Percentiles rank a stretch among this genome's conserved stretches.
phyloP scores from a whole-genome alignment of 1,140 invertebrate species.

The fruit fly (Drosophila melanogaster) region Release_6_plus_ISO1_MT NT_037436.4:5321501-5322000 shows the following conservation, averaged over 20 bases:
- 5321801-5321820: conserved; percentile 41
- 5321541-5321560: background rate
- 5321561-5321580: conserved; percentile 24
- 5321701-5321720: conserved; percentile 28
- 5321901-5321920: conserved; percentile 30
- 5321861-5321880: conserved; percentile 49
- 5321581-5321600: conserved; percentile 16
- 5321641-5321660: background rate
- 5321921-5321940: conserved; percentile 62
- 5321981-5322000: conserved; percentile 15
- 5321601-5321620: conserved; percentile 59
- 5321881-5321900: conserved; percentile 66
- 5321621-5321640: conserved; percentile 54
- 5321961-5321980: conserved; percentile 39
- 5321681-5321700: conserved; percentile 54
- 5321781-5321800: background rate
- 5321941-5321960: conserved; percentile 57
- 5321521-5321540: no score
- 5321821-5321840: conserved; percentile 34
- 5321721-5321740: conserved; percentile 40
- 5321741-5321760: conserved; percentile 57
- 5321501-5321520: no score
- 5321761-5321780: conserved; percentile 38
- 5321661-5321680: background rate
- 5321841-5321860: conserved; percentile 51